Evolutionary conservation across 2,888 invertebrate species (phyloP), one percentile per base, ranked within the genome.

Genomic region (Scotopteryx bipunctaria): DNA sequence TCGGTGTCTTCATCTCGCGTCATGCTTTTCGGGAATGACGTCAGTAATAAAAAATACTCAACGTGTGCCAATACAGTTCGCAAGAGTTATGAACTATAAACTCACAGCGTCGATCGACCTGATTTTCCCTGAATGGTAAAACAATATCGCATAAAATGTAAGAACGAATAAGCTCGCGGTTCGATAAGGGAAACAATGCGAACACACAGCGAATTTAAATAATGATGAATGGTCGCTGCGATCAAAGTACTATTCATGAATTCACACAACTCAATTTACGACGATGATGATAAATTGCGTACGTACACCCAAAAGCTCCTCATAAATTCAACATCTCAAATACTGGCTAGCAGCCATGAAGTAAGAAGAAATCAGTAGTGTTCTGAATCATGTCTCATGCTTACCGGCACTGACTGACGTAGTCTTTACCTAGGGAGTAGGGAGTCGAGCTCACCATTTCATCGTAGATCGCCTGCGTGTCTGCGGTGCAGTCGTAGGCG

Each of bases 391-490:
- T n/a, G n/a, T n/a, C n/a, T n/a, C n/a, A n/a, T n/a, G n/a, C n/a
- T n/a, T n/a, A n/a, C n/a, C n/a, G n/a, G n/a, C n/a, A n/a, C n/a
- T n/a, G n/a, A n/a, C n/a, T n/a, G n/a, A n/a, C n/a, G n/a, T n/a
- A n/a, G n/a, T n/a, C n/a, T n/a, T n/a, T n/a, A n/a, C n/a, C n/a
- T n/a, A n/a, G n/a, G n/a, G n/a, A n/a, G n/a, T n/a, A n/a, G n/a
- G n/a, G n/a, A n/a, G n/a, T n/a, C n/a, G n/a, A n/a, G n/a, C 42
- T 87, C 58, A 91, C 98, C 62, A 98, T 97, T 83, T 99, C 98
- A 81, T 98, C 98, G 89, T 99, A 99, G 16, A 99, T 89, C 64
- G 96, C 96, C 73, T 95, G 94, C 80, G 99, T 99, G 66, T 94
- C 94, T 0, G 98, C 96, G 66, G 93, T 91, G 91, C 93, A 93